Evolutionary conservation across 2,797 vertebrate genomes (phyloP).

Genomic region (Perodicticus potto): DNA sequence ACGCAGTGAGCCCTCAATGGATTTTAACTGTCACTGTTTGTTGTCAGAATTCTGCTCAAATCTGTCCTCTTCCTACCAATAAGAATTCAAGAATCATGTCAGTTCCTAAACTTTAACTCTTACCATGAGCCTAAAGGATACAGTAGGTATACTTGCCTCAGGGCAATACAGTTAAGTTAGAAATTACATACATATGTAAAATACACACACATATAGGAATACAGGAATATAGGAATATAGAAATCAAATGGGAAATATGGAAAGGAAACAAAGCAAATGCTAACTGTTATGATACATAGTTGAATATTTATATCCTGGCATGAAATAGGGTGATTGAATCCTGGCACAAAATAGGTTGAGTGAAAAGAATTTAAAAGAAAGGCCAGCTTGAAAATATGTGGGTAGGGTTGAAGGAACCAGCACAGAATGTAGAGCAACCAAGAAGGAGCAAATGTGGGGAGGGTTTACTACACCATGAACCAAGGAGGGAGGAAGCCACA

Average conservation of each 20-base stretch:
- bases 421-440: accelerated
- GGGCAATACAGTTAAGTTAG: slow-evolving; percentile 29
- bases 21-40: not conserved
- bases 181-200: not conserved
- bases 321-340: not conserved
- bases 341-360: not conserved
- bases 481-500: not conserved
- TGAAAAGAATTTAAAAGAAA: not conserved
- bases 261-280: not conserved
- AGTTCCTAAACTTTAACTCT: not conserved
- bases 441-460: accelerated
- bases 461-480: accelerated
- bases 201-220: not conserved
- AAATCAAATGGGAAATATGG: not conserved
- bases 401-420: not conserved
- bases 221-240: not conserved
- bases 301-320: not conserved
- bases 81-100: slow-evolving; percentile 1
- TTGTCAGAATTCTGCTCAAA: not conserved
- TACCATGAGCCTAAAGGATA: not conserved
- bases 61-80: not conserved
- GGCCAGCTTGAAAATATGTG: not conserved
- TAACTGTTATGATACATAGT: not conserved
- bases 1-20: not conserved
- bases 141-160: not conserved